Percentiles rank a stretch among this genome's conserved stretches.
These are phyloP conservation scores for Silurus lanzhouensis DNA, from an alignment of 2,797 vertebrate genomes.

Conservation along the genomic window DNA sequence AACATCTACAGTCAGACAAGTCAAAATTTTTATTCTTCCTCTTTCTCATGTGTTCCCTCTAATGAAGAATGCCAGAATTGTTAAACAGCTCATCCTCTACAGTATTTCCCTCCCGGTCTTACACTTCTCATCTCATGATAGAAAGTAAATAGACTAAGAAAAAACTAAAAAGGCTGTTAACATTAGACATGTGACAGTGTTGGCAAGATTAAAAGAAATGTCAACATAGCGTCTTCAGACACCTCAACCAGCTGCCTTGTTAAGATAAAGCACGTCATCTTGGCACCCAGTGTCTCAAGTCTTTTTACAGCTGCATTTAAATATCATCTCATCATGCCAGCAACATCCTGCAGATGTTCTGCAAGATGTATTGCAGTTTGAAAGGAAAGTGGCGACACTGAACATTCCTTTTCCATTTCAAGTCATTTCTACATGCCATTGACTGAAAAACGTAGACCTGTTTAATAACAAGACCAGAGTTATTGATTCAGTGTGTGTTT, in stretches of 20 bases:
- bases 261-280: conserved; percentile 35
- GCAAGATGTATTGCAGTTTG: conserved; percentile 3
- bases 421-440: conserved; percentile 1
- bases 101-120: not conserved
- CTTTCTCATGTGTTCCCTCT: conserved; percentile 32
- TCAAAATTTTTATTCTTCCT: conserved; percentile 27
- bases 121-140: conserved; percentile 2
- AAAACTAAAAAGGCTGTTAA: conserved; percentile 29
- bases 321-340: conserved; percentile 11
- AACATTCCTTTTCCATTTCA: not conserved
- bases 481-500: conserved; percentile 31
- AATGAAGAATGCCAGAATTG: conserved; percentile 36
- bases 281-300: not conserved
- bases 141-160: conserved; percentile 12
- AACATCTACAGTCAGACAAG: conserved; percentile 26
- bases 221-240: conserved; percentile 24
- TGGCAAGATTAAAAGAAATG: conserved; percentile 30
- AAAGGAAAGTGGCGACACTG: not conserved
- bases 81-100: conserved; percentile 25
- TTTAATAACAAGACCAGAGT: conserved; percentile 21
- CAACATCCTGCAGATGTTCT: conserved; percentile 21
- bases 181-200: conserved; percentile 26
- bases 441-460: conserved; percentile 12
- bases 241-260: conserved; percentile 33
- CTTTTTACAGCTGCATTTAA: conserved; percentile 21